A percentile compares a stretch with the other conserved stretches of the same genome.
Conservation (phyloP, 2,113 vertebrate genomes). For the Entelurus aequoreus region DNA sequence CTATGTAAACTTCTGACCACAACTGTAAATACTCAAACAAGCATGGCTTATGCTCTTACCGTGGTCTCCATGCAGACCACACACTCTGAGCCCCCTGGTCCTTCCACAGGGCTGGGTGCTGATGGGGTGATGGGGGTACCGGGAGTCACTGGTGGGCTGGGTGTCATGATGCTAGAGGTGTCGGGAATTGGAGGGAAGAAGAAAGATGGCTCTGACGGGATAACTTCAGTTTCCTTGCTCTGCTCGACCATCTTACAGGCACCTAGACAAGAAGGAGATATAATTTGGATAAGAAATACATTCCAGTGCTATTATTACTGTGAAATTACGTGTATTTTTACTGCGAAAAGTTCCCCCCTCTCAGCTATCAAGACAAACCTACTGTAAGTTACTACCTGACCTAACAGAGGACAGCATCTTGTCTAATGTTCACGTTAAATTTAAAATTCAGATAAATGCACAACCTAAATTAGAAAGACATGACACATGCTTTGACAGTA, state of each 20-base stretch:
- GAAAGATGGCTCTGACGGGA: slow-evolving; percentile 14
- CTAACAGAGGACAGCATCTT: no score
- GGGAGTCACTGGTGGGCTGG: slow-evolving; percentile 55
- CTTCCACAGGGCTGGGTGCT: slow-evolving; percentile 57
- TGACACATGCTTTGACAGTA: no score
- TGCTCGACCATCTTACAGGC: slow-evolving; percentile 35
- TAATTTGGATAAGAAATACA: neutral
- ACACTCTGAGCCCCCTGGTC: slow-evolving; percentile 75
- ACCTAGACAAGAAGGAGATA: slow-evolving; percentile 54
- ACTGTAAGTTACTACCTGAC: no score
- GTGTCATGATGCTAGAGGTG: slow-evolving; percentile 19
- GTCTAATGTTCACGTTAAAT: no score
- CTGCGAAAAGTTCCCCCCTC: no score
- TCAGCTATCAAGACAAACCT: no score
- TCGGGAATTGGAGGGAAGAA: slow-evolving; percentile 4
- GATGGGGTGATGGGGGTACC: slow-evolving; percentile 65
- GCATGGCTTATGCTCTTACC: slow-evolving; percentile 65
- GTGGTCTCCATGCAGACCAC: slow-evolving; percentile 89
- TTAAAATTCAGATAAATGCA: no score
- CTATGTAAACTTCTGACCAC: neutral
- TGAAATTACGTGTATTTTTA: no score
- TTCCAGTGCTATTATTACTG: neutral
- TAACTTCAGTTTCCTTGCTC: slow-evolving; percentile 19
- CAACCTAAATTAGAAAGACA: no score
- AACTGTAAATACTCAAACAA: neutral